Base-by-base conservation (phyloP, 2,113 vertebrate genomes). In the Acrocephalus kingi region DNA sequence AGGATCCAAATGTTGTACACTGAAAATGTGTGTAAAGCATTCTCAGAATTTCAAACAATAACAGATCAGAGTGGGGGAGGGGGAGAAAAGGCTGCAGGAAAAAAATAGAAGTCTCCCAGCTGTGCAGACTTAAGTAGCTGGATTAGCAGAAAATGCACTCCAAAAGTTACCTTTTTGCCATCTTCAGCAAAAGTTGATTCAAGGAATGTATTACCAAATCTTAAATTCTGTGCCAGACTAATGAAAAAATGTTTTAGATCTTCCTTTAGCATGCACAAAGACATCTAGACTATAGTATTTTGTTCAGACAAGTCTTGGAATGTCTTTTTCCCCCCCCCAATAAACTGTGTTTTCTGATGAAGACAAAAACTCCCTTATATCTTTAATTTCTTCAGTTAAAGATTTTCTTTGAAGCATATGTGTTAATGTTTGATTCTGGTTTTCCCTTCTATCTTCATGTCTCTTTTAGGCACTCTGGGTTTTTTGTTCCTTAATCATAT, bases 1-100 rank as follows among this genome's bases (percentile, higher is more conserved):
- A 98, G 97, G 96, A 90, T 96, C 97, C 97, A 97, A 98, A 97
- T 96, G 97, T 97, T 98, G 96, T 97, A 93, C 97, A 93, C 93
- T 94, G 97, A 93, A 98, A 98, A 97, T 94, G 97, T 97, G 97
- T 97, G 95, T 98, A 98, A 98, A 98, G 98, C 97, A 98, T 98
- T 97, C 94, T 96, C 94, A 98, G 95, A 97, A 98, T 97, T 98
- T 98, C 96, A 98, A 98, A 98, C 97, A 98, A 97, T 98, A 98
- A 98, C 96, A 97, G 96, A 97, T 96, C 96, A 93, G 93, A 90
- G 79, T 46, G 73, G 71, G 58, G 39, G 85, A 89, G 64, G 49
- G 66, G 43, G 7, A 71, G 48, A 84, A 61, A 71, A 93, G 51
- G 59, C 88, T 89, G n/a, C 84, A 97, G 67, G 87, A 87, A 97